A percentile compares a stretch with the other conserved stretches of the same genome.
Evolutionary conservation across 2,797 vertebrate genomes (phyloP).

Genomic region (Lepus townsendii): DNA sequence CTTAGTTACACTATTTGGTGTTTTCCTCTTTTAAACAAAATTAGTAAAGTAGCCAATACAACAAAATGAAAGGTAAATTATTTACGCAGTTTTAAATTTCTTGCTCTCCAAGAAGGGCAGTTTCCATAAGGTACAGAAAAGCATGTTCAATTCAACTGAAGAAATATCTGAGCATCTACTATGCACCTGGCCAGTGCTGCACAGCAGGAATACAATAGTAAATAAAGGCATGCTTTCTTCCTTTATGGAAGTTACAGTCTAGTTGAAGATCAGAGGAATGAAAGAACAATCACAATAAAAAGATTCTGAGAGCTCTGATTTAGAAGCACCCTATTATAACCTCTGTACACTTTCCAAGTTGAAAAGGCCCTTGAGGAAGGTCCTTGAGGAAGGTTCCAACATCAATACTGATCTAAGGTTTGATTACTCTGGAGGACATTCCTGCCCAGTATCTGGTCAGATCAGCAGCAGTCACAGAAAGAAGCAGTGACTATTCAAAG

Average conservation of each 20-base stretch:
- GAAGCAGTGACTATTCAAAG: slow-evolving; percentile 30
- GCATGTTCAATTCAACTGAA: slow-evolving; percentile 35
- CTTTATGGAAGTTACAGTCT: background rate
- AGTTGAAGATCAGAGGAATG: slow-evolving; percentile 3
- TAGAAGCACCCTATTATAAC: background rate
- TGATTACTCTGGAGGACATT: slow-evolving; percentile 12
- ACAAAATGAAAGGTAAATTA: slow-evolving; percentile 55
- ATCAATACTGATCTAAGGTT: background rate
- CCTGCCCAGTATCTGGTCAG: background rate
- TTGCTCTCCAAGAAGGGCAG: slow-evolving; percentile 18
- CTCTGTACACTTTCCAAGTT: background rate
- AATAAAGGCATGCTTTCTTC: slow-evolving; percentile 25
- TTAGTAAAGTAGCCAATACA: slow-evolving; percentile 39
- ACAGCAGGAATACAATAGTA: slow-evolving; percentile 1
- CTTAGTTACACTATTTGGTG: background rate
- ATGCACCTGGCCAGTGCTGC: background rate
- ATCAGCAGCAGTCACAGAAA: slow-evolving; percentile 24
- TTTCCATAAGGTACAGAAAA: slow-evolving; percentile 35
- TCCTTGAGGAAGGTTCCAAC: background rate
- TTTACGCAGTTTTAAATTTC: slow-evolving; percentile 51
- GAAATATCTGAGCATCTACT: slow-evolving; percentile 54
- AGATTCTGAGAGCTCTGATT: slow-evolving; percentile 8
- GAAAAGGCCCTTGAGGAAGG: background rate
- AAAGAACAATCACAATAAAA: slow-evolving; percentile 43
- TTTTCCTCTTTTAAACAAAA: slow-evolving; percentile 63